Percentiles rank a stretch among this genome's conserved stretches.
These are phyloP conservation scores for Campylorhamphus procurvoides DNA, from an alignment of 2,113 vertebrate species.

Conservation along the genomic window DNA sequence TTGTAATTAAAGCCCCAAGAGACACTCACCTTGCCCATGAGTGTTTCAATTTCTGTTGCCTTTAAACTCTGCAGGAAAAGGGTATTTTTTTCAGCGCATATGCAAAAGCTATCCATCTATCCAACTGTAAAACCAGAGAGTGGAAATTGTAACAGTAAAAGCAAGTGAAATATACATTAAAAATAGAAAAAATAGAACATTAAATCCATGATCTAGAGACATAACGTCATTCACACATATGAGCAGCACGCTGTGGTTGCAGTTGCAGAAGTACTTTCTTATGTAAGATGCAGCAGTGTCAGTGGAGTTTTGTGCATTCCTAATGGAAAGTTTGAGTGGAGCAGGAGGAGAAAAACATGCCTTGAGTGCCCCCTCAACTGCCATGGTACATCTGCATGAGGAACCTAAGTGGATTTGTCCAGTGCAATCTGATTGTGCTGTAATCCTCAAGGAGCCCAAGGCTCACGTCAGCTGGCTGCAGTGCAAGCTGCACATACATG, in stretches of 20 bases:
- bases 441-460: conserved; percentile 53
- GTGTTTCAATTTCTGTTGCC: background rate
- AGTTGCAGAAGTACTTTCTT: background rate
- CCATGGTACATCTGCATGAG: background rate
- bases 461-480: conserved; percentile 76
- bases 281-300: background rate
- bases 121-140: background rate
- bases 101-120: background rate
- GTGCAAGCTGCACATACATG: conserved; percentile 77
- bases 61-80: background rate
- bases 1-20: background rate
- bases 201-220: background rate
- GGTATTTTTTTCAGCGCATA: background rate
- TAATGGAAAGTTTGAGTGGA: conserved; percentile 32
- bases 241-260: background rate
- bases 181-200: background rate
- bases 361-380: background rate
- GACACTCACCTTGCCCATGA: background rate
- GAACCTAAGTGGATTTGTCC: conserved; percentile 57
- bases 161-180: background rate
- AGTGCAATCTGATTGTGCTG: conserved; percentile 68
- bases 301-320: background rate
- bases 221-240: background rate
- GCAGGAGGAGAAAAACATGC: background rate
- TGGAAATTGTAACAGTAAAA: background rate